Percentiles rank a stretch among this genome's conserved stretches.
phyloP scores from a whole-genome alignment of 2,113 vertebrate genomes.

The Neodontobutis hainanensis region DNA sequence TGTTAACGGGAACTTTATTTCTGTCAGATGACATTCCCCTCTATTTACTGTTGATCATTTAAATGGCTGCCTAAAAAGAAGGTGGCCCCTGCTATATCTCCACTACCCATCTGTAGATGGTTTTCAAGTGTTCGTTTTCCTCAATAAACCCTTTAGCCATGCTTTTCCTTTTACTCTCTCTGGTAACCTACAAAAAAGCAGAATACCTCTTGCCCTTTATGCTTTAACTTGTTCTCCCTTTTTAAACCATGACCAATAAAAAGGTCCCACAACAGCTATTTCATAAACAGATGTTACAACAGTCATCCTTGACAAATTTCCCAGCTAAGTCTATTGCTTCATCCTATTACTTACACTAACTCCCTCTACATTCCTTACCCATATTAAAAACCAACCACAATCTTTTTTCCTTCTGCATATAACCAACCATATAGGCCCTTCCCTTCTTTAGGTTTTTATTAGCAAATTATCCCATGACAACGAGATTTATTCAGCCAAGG shows the following conservation, averaged over 20 bases:
- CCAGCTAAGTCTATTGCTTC: slow-evolving; percentile 18
- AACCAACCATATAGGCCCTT: slow-evolving; percentile 17
- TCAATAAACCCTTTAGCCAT: slow-evolving; percentile 62
- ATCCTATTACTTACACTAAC: slow-evolving; percentile 19
- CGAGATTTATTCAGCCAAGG: slow-evolving; percentile 93
- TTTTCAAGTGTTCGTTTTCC: slow-evolving; percentile 72
- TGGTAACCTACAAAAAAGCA: slow-evolving; percentile 42
- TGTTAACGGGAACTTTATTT: slow-evolving; percentile 99
- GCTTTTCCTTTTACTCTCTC: slow-evolving; percentile 56
- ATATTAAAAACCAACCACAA: slow-evolving; percentile 70
- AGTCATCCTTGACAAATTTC: slow-evolving; percentile 82
- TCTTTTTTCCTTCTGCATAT: slow-evolving; percentile 40
- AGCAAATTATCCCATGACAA: slow-evolving; percentile 98
- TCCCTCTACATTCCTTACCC: slow-evolving; percentile 65
- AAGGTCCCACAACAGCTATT: slow-evolving; percentile 27
- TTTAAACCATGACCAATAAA: slow-evolving; percentile 67
- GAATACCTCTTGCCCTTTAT: slow-evolving; percentile 51
- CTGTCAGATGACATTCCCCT: slow-evolving; percentile 98
- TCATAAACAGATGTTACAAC: slow-evolving; percentile 38
- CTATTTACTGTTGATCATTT: slow-evolving; percentile 95
- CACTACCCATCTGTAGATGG: slow-evolving; percentile 50
- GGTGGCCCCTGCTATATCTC: slow-evolving; percentile 57
- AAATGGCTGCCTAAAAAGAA: slow-evolving; percentile 90
- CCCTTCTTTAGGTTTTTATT: slow-evolving; percentile 78
- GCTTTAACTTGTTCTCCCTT: slow-evolving; percentile 62